Base-by-base conservation (phyloP, 2,797 vertebrate species). In the Sebastes dallii region DNA sequence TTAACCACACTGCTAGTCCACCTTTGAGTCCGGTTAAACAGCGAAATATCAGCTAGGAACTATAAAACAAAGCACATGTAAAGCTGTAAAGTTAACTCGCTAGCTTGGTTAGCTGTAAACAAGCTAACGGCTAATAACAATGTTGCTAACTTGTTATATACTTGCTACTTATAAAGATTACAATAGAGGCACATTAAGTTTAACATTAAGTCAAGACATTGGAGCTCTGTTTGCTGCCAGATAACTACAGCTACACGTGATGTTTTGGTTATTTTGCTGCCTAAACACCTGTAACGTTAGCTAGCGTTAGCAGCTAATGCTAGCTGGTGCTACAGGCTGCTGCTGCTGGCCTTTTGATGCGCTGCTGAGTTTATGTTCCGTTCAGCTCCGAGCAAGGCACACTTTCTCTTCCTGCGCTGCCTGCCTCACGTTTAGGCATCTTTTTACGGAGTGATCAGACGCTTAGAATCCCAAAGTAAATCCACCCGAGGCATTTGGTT, bases 311-410 rank as follows among this genome's bases (percentile, higher is more conserved):
- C 88, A 56, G 52, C 69, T 22, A 74, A 39, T 39, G 91, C 92
- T 92, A 91, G 71, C 80, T 83, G 4, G 72, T 83, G 92, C 92
- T 93, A 90, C 92, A 89, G 88, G 92, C 92, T 91, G 91, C 92
- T 80, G 91, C 92, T 80, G 89, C 85, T 86, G 95, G 96, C 96
- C 95, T 95, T 39, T 39, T 75, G 89, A 67, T 80, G 89, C 89
- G 87, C 88, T 91, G 13, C 88, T 78, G 89, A 91, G 83, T 90
- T 87, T 88, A 86, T 83, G 94, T 88, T 85, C 90, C 91, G 91
- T 90, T 93, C 91, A 64, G 88, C 85, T 91, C 94, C 90, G 65
- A 91, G 94, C 90, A 91, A 94, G 93, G 92, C 91, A 93, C 93
- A 91, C 93, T 92, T 93, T 94, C 93, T 94, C 36, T 39, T 13